Percentiles rank a stretch among this genome's conserved stretches.
Conservation (phyloP, 2,797 vertebrate species). For the Anomalospiza imberbis region DNA sequence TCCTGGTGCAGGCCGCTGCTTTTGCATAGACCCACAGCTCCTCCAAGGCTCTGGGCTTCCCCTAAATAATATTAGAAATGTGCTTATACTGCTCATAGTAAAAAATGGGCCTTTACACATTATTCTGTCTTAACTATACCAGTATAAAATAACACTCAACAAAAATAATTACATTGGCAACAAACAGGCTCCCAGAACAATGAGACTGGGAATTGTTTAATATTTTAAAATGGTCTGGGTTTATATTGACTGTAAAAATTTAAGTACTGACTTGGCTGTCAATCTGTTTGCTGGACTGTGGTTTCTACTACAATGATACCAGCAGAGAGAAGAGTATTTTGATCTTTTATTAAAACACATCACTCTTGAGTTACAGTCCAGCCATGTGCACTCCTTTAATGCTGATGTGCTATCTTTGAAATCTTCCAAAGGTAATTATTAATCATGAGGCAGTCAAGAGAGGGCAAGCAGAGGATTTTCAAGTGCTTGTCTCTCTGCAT, state of each 20-base stretch:
- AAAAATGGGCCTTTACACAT: not conserved
- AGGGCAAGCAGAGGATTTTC: not conserved
- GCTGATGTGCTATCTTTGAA: not conserved
- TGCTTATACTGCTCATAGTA: not conserved
- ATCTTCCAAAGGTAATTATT: not conserved
- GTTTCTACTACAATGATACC: not conserved
- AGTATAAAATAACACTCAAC: not conserved
- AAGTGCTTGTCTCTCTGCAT: not conserved
- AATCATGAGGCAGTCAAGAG: not conserved
- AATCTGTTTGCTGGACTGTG: fast-evolving
- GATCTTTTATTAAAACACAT: not conserved
- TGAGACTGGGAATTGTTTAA: not conserved
- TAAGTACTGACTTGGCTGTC: not conserved
- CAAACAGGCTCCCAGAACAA: not conserved
- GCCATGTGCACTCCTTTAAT: not conserved
- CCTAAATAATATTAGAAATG: not conserved
- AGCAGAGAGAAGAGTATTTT: not conserved
- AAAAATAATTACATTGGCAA: not conserved
- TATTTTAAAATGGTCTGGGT: not conserved
- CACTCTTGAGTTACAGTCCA: not conserved
- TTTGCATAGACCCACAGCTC: not conserved
- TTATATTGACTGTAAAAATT: not conserved
- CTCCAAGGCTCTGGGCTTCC: not conserved
- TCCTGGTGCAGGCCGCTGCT: not conserved
- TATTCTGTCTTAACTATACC: not conserved